These are phyloP conservation scores for Phortica variegata DNA, from an alignment of 1,140 invertebrate species.

Conservation along the genomic window DNA sequence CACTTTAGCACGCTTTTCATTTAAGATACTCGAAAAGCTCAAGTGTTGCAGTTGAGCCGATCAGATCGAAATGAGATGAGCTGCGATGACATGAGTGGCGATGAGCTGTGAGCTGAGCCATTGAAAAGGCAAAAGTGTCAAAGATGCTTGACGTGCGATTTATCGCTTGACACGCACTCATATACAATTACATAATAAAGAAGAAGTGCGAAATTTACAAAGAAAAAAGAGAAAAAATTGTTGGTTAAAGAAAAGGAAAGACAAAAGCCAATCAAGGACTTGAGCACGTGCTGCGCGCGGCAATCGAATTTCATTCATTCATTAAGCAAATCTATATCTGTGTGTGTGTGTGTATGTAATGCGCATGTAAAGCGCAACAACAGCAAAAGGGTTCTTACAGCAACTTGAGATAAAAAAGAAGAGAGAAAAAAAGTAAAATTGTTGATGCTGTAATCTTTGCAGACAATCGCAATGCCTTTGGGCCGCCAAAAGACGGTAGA, in stretches of 20 bases:
- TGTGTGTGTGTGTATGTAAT: too few species aligned
- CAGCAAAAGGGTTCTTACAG: too few species aligned
- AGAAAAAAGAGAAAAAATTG: too few species aligned
- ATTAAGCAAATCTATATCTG: conserved; percentile 21
- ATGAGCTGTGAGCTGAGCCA: too few species aligned
- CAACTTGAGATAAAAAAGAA: too few species aligned
- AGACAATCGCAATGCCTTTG: neutral
- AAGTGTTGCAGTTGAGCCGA: conserved; percentile 6
- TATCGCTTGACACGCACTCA: neutral
- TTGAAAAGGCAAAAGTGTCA: too few species aligned
- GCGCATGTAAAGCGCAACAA: too few species aligned
- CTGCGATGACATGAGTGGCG: too few species aligned
- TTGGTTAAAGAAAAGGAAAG: neutral
- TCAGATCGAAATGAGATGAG: too few species aligned
- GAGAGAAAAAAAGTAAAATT: neutral
- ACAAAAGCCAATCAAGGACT: conserved; percentile 12
- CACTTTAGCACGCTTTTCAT: conserved; percentile 29
- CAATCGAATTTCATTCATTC: conserved; percentile 29
- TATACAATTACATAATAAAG: neutral
- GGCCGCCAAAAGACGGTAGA: too few species aligned
- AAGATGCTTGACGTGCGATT: conserved; percentile 5
- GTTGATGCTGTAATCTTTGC: neutral
- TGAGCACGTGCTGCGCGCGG: conserved; percentile 27
- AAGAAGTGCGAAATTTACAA: too few species aligned
- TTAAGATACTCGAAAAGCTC: neutral